These are phyloP conservation scores for Coluber constrictor DNA, from an alignment of 2,797 vertebrate genomes.

Conservation along the genomic window DNA sequence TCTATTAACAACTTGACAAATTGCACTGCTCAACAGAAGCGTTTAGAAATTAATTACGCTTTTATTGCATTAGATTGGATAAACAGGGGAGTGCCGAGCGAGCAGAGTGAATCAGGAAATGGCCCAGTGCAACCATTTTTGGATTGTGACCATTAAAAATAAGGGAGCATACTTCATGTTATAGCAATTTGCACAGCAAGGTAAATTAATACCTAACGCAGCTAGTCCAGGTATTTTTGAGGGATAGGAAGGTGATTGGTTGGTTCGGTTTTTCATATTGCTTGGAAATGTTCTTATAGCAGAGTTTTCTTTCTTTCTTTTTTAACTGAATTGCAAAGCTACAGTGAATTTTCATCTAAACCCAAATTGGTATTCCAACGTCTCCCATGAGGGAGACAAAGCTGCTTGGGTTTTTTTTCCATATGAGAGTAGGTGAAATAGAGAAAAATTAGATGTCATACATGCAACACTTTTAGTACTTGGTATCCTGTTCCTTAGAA, in stretches of 20 bases:
- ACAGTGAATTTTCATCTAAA: constrained; percentile 62
- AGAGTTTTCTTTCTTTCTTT: constrained; percentile 65
- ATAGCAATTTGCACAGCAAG: constrained; percentile 23
- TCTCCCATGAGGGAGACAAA: constrained; percentile 45
- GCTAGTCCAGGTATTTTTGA: not conserved
- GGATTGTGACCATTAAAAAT: constrained; percentile 36
- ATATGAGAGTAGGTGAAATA: not conserved
- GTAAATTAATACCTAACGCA: constrained; percentile 46
- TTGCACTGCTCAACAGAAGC: constrained; percentile 78
- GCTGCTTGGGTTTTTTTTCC: rapidly evolving
- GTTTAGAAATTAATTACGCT: constrained; percentile 85
- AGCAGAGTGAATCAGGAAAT: constrained; percentile 53
- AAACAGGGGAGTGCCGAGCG: constrained; percentile 68
- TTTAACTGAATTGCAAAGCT: constrained; percentile 64
- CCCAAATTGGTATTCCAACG: constrained; percentile 53
- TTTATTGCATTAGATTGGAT: constrained; percentile 81
- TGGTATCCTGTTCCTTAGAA: not conserved
- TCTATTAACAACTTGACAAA: constrained; percentile 86
- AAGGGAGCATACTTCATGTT: rapidly evolving
- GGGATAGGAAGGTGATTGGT: constrained; percentile 20
- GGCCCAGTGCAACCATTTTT: constrained; percentile 5
- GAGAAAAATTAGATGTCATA: constrained; percentile 2
- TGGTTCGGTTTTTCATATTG: constrained; percentile 62
- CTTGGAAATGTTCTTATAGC: constrained; percentile 55
- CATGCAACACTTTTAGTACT: constrained; percentile 8